Base-by-base conservation (phyloP, 1,140 invertebrate genomes). In the Zaprionus gabonicus region DNA sequence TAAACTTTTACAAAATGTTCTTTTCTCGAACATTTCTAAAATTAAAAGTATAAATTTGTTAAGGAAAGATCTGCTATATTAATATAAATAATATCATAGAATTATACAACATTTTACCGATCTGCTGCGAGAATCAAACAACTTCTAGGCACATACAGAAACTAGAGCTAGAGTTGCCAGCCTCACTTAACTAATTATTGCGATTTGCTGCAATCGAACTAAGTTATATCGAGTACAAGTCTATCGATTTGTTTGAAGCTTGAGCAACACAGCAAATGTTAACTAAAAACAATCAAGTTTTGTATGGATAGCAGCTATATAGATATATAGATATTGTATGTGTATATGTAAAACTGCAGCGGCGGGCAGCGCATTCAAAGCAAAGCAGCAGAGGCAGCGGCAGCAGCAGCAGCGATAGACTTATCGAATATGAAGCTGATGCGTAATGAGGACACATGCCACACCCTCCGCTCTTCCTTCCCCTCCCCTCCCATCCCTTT, bases 341-440 rank as follows among this genome's bases (percentile, higher is more conserved):
- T 44, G 27, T 28, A 31, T 44, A 67, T 25, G 4, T 41, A 28
- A 12, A 58, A 31, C 63, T 53, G 63, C 41, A 20, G 62, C 41
- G 49, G 55, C 70, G 63, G 41, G 77, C 46, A 51, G 80, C 82
- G 82, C 82, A 86, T 82, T 82, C 82, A 85, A 85, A 85, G 79
- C 82, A 86, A 85, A 86, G 82, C 71, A 74, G 58, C 71, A 17
- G 31, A 34, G 31, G 71, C 62, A 69, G 68, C 41, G 67, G 74
- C 78, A 69, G 78, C 81, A 76, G 79, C 67, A 55, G 74, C 66
- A 75, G 79, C 78, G 58, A 82, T 76, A 51, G 76, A 66, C 69
- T 74, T 15, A 31, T 28, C 58, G 27, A 34, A 66, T 66, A 74
- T 63, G 46, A 57, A 75, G 72, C 72, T 36, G 69, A 84, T 84